Conservation (phyloP, 2,113 vertebrate species). For the Garra rufa region DNA sequence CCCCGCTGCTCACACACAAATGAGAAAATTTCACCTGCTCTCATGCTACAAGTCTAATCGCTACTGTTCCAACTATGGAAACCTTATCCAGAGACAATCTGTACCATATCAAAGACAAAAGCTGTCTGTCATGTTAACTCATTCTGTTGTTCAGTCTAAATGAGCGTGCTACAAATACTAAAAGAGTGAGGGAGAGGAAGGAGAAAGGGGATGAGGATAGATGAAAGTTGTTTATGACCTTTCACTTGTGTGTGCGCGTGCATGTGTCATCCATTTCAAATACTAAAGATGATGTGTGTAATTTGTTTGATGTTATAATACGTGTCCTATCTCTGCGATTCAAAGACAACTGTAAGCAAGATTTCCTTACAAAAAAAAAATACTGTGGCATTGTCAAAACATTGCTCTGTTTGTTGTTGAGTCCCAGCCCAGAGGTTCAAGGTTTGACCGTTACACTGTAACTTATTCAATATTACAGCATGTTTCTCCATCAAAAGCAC, state of each 20-base stretch:
- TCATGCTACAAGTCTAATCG: slow-evolving; percentile 75
- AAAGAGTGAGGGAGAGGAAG: slow-evolving; percentile 76
- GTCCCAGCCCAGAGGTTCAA: background rate
- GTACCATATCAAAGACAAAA: slow-evolving; percentile 41
- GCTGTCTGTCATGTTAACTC: slow-evolving; percentile 37
- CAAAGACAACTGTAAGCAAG: background rate
- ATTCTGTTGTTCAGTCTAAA: slow-evolving; percentile 25
- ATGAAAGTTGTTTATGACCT: slow-evolving; percentile 37
- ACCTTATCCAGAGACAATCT: slow-evolving; percentile 12
- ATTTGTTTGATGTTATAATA: slow-evolving; percentile 4
- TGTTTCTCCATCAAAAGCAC: background rate
- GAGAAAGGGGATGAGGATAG: background rate
- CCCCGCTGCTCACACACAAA: slow-evolving; percentile 90
- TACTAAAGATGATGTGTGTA: background rate
- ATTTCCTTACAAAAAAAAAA: background rate
- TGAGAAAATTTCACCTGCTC: slow-evolving; percentile 93
- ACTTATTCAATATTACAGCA: background rate
- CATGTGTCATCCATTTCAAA: background rate
- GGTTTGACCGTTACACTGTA: background rate
- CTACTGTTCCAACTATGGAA: slow-evolving; percentile 78
- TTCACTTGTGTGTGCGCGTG: background rate
- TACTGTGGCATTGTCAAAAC: background rate
- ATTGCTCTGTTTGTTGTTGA: background rate
- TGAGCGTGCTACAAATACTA: slow-evolving; percentile 84
- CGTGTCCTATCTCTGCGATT: background rate